Percentiles rank a stretch among this genome's conserved stretches.
Evolutionary conservation across 2,888 invertebrate genomes (phyloP).

Genomic region (Agriopis leucophaearia): DNA sequence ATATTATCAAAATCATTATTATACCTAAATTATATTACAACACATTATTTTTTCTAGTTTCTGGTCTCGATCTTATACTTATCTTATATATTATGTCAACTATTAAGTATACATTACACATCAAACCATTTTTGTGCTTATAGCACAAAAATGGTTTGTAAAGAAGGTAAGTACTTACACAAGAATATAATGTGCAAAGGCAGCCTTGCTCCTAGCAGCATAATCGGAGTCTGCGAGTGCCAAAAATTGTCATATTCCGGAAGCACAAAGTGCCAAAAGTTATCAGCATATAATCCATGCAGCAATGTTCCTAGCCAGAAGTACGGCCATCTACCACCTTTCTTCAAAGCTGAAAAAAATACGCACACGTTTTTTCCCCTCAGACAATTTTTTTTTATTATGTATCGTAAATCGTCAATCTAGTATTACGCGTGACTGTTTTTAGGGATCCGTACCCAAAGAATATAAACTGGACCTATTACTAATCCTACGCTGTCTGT

Average conservation of each 20-base stretch:
- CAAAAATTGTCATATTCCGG: conserved; percentile 94
- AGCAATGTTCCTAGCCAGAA: conserved; percentile 91
- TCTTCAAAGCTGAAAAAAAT: conserved; percentile 84
- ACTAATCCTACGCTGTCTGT: too few species aligned
- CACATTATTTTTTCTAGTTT: too few species aligned
- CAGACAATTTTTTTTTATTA: background rate
- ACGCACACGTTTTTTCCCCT: background rate
- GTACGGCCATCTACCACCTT: conserved; percentile 91
- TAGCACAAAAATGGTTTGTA: too few species aligned
- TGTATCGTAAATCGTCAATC: too few species aligned
- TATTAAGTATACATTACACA: conserved; percentile 2
- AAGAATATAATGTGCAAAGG: conserved; percentile 91
- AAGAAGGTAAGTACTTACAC: conserved; percentile 84
- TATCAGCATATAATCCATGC: conserved; percentile 90
- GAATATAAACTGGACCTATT: too few species aligned
- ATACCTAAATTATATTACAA: too few species aligned
- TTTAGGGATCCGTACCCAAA: too few species aligned
- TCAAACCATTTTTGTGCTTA: background rate
- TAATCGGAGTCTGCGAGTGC: conserved; percentile 92
- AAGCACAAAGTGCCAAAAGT: conserved; percentile 89
- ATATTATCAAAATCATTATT: too few species aligned
- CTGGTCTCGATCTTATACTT: too few species aligned
- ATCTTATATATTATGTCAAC: too few species aligned
- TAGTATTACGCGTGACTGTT: too few species aligned
- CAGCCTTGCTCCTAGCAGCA: conserved; percentile 89